phyloP scores from a whole-genome alignment of 2,113 vertebrate genomes.

The Sphyrna mokarran region DNA sequence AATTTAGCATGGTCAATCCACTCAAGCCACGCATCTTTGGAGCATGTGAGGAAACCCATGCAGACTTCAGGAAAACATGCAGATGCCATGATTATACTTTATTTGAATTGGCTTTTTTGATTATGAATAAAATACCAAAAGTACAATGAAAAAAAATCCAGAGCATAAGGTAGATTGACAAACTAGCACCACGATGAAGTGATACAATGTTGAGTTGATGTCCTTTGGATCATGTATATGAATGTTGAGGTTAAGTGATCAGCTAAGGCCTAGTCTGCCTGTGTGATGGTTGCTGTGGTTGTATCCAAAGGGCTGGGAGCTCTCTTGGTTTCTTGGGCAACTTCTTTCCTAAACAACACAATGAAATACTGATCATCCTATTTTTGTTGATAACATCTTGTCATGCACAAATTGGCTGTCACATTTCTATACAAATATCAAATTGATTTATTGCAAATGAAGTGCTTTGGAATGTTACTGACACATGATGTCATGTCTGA shows the following conservation, averaged over 20 bases:
- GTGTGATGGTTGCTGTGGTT: background rate
- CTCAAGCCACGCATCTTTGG: too few species aligned
- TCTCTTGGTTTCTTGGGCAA: too few species aligned
- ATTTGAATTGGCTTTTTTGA: too few species aligned
- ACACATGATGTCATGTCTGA: too few species aligned
- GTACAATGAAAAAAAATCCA: too few species aligned
- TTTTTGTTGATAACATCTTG: background rate
- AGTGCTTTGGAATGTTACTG: too few species aligned
- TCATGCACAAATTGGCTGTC: background rate
- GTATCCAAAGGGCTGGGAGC: background rate
- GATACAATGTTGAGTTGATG: background rate
- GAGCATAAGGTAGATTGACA: background rate
- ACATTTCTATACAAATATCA: too few species aligned
- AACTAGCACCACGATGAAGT: background rate
- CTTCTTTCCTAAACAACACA: background rate
- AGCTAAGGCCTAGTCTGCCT: too few species aligned
- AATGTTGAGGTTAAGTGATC: background rate
- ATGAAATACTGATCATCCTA: background rate
- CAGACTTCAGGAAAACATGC: background rate
- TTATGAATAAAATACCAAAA: too few species aligned
- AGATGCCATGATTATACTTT: too few species aligned
- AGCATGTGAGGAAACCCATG: background rate
- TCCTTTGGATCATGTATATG: background rate
- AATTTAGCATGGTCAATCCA: too few species aligned
- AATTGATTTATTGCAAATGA: too few species aligned